phyloP scores from a whole-genome alignment of 1,140 invertebrate species.

The Caligus rogercresseyi region DNA sequence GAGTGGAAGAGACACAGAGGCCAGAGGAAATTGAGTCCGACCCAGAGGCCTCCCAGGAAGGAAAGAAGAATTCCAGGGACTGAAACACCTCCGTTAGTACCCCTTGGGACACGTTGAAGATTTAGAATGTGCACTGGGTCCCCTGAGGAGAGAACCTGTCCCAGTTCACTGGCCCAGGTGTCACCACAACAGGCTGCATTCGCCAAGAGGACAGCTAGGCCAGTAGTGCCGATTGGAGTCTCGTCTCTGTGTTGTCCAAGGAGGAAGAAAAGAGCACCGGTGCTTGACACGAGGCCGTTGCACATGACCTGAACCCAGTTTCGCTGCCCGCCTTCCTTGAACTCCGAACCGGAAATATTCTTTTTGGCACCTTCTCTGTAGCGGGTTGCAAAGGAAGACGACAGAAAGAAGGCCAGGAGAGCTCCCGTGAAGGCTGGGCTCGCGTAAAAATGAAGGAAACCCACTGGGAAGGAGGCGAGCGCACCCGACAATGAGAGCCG shows the following conservation, averaged over 20 bases:
- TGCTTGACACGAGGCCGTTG: conserved; percentile 33
- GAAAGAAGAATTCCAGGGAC: neutral
- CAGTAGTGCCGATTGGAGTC: neutral
- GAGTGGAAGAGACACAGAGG: neutral
- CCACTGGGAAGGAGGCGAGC: conserved; percentile 36
- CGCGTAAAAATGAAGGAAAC: conserved; percentile 57
- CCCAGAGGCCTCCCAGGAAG: neutral
- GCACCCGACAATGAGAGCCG: neutral
- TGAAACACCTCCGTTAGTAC: neutral
- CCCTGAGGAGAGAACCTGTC: conserved; percentile 42
- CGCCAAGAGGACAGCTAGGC: conserved; percentile 35
- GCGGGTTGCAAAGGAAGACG: conserved; percentile 63
- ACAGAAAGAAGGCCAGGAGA: conserved; percentile 56
- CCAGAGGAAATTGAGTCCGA: neutral
- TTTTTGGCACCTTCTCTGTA: conserved; percentile 44
- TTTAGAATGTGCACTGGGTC: neutral
- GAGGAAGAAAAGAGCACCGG: neutral
- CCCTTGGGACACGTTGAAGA: neutral
- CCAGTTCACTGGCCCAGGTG: conserved; percentile 78
- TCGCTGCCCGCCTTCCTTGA: conserved; percentile 65
- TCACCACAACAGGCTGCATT: conserved; percentile 69
- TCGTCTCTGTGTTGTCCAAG: neutral
- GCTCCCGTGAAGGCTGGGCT: conserved; percentile 55
- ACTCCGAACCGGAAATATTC: conserved; percentile 51
- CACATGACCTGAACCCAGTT: conserved; percentile 81